Base-by-base conservation (phyloP, 2,888 invertebrate genomes). In the Perizoma affinitatum region DNA sequence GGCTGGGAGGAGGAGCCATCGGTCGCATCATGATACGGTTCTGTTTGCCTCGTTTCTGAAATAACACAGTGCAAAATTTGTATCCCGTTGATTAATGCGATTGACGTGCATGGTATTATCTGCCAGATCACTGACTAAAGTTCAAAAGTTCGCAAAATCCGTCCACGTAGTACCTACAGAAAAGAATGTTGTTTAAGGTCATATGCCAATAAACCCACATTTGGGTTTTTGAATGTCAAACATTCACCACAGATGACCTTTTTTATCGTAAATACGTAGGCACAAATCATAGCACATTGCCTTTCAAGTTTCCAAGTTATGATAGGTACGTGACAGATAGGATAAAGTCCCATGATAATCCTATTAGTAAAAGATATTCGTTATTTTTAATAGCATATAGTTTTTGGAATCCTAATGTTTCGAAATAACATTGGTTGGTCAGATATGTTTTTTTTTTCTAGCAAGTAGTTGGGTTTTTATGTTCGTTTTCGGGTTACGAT, bases 41-140 rank as follows among this genome's bases (percentile, higher is more conserved):
- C 64, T 91, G 91, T 66, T 92, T 92, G 54, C 90, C 90, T 41
- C 92, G 88, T 84, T 92, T 92, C 92, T 92, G 89, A 43, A 90
- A 90, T 54, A 9, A 51, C 1, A 38, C 7, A 38, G 7, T 11
- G 5, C 10, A 10, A 42, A n/a, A 10, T 42, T 42, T 4, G 42
- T 5, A n/a, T 42, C n/a, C n/a, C n/a, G 10, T 10, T 42, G 40
- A 40, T 40, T 40, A 6, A 22, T 22, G 22, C 22, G 22, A 3
- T 22, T 22, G 22, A 22, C 22, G 22, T n/a, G n/a, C n/a, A n/a
- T n/a, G n/a, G n/a, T 22, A 22, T 22, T 22, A 38, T 6, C 22
- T 22, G 22, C 38, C 5, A 54, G 44, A 52, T 44, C 36, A 42
- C 11, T 10, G 38, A n/a, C 42, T 53, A 57, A 62, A 63, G 50